These are phyloP conservation scores for Schizothorax lantsangensis DNA, from an alignment of 2,797 vertebrate species.

Conservation along the genomic window DNA sequence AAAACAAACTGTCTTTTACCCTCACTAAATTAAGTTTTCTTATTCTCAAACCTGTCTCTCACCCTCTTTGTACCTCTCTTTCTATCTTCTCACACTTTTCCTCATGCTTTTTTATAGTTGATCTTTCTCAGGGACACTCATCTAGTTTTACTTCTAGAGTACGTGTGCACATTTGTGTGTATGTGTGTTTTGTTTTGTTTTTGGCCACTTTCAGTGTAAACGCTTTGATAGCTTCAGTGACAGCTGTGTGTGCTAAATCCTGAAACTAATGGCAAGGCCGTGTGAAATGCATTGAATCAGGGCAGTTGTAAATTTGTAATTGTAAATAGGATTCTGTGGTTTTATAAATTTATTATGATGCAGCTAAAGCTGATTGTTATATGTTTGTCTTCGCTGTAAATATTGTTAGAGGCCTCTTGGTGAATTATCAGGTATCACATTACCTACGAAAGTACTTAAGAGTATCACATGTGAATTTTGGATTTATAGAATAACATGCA, in stretches of 20 bases:
- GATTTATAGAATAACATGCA: neutral
- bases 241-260: conserved; percentile 68
- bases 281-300: conserved; percentile 22
- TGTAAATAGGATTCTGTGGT: conserved; percentile 48
- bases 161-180: conserved; percentile 19
- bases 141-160: conserved; percentile 34
- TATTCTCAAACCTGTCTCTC: conserved; percentile 18
- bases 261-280: conserved; percentile 47
- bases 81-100: conserved; percentile 19
- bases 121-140: conserved; percentile 55
- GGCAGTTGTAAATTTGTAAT: conserved; percentile 39
- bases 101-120: neutral
- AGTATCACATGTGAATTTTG: conserved; percentile 5
- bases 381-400: conserved; percentile 34
- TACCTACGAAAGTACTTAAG: conserved; percentile 14
- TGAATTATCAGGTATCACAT: conserved; percentile 38
- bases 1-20: conserved; percentile 11
- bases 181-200: conserved; percentile 9
- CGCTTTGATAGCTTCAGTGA: conserved; percentile 29
- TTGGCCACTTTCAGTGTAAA: conserved; percentile 46
- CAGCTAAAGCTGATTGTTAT: conserved; percentile 45
- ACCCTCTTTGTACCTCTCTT: neutral
- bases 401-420: conserved; percentile 20
- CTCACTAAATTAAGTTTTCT: neutral
- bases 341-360: conserved; percentile 43